These are phyloP conservation scores for Sebastolobus altivelis DNA, from an alignment of 2,797 vertebrate genomes.

Conservation along the genomic window DNA sequence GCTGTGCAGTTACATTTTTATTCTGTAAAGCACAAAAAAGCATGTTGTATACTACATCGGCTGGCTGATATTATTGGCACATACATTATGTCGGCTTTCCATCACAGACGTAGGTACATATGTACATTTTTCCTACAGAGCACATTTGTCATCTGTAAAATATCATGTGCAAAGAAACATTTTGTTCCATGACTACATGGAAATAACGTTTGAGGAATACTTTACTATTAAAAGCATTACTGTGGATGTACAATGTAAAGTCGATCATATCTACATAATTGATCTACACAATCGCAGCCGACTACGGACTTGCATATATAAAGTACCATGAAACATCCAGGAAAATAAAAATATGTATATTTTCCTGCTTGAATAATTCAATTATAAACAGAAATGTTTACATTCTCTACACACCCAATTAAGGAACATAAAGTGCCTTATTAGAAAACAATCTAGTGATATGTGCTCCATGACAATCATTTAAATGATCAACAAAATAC, in stretches of 20 bases:
- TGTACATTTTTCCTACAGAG: background rate
- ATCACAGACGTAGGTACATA: background rate
- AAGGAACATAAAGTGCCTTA: conserved; percentile 66
- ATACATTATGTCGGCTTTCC: background rate
- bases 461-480: conserved; percentile 50
- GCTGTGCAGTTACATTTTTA: background rate
- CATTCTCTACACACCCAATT: conserved; percentile 46
- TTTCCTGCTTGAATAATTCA: conserved; percentile 68
- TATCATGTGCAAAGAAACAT: background rate
- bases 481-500: conserved; percentile 55
- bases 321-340: conserved; percentile 74
- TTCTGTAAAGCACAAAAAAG: background rate
- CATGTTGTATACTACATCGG: background rate
- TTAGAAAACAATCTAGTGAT: conserved; percentile 52
- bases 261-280: conserved; percentile 81
- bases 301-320: conserved; percentile 47
- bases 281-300: conserved; percentile 80
- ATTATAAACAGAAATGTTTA: conserved; percentile 52
- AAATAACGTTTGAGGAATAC: conserved; percentile 86
- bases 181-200: conserved; percentile 55
- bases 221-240: conserved; percentile 89
- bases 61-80: background rate
- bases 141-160: background rate
- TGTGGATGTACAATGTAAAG: conserved; percentile 83
- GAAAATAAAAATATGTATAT: conserved; percentile 76